Evolutionary conservation across 2,113 vertebrate genomes (phyloP).

Genomic region (Phalacrocorax aristotelis): DNA sequence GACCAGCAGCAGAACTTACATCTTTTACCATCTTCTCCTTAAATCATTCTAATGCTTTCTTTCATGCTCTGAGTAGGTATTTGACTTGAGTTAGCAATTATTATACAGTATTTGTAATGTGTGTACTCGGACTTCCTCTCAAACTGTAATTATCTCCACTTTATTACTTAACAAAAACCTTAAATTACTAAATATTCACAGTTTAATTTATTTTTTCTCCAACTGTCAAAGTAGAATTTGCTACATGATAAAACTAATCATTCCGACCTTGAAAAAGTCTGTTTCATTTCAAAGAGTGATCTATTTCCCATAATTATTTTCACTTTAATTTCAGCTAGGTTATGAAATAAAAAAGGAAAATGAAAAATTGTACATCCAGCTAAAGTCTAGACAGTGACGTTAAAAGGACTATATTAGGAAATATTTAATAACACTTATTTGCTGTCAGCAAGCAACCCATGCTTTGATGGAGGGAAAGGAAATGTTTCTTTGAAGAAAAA

Average conservation of each 20-base stretch:
- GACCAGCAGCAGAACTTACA: background rate
- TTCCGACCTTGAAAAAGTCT: background rate
- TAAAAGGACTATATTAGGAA: slow-evolving; percentile 22
- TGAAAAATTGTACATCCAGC: slow-evolving; percentile 12
- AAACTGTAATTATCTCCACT: background rate
- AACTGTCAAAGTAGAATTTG: background rate
- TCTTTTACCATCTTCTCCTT: background rate
- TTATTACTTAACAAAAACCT: background rate
- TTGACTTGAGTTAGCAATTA: background rate
- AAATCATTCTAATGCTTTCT: background rate
- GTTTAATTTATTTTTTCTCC: slow-evolving; percentile 7
- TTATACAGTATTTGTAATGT: background rate
- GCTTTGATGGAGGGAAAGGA: background rate
- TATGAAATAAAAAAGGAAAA: slow-evolving; percentile 30
- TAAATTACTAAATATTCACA: background rate
- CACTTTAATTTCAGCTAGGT: slow-evolving; percentile 19
- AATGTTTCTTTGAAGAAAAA: background rate
- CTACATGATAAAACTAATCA: background rate
- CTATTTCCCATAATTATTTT: slow-evolving; percentile 22
- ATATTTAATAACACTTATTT: slow-evolving; percentile 33
- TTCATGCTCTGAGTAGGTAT: background rate
- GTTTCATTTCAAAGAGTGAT: background rate
- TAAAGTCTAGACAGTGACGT: slow-evolving; percentile 40
- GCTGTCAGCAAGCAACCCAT: background rate
- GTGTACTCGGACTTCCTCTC: background rate